phyloP scores from a whole-genome alignment of 2,888 invertebrate species.

The Neoscelio sp. region DNA sequence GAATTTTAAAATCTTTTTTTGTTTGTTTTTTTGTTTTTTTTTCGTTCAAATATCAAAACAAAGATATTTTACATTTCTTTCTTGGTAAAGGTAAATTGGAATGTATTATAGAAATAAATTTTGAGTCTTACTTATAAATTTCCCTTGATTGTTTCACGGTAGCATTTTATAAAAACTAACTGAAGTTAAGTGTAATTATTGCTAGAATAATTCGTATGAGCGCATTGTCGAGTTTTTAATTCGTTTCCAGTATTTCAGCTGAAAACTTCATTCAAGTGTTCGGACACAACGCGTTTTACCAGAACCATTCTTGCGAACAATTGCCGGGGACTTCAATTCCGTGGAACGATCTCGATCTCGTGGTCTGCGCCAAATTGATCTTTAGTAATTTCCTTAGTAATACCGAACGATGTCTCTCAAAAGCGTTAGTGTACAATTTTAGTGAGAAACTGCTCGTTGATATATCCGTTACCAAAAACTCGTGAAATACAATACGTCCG shows the following conservation, averaged over 20 bases:
- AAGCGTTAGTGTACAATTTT: conserved; percentile 22
- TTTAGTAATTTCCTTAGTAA: conserved; percentile 34
- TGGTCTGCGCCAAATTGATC: conserved; percentile 35
- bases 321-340: conserved; percentile 24
- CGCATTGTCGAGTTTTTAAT: conserved; percentile 13
- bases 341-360: conserved; percentile 25
- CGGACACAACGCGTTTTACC: conserved; percentile 11
- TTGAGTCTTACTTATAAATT: too few species aligned
- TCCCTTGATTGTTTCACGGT: too few species aligned
- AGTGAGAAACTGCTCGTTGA: conserved; percentile 10
- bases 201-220: too few species aligned
- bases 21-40: too few species aligned
- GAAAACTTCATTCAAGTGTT: conserved; percentile 16
- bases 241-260: neutral
- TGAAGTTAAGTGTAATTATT: too few species aligned
- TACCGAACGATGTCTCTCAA: conserved; percentile 4
- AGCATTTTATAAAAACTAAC: too few species aligned
- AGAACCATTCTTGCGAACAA: conserved; percentile 38
- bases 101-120: too few species aligned
- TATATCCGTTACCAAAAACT: neutral
- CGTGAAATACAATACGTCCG: conserved; percentile 24
- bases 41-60: too few species aligned
- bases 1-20: too few species aligned
- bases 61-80: too few species aligned
- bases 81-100: too few species aligned